Evolutionary conservation across 2,113 vertebrate genomes (phyloP), one percentile per base, ranked within the genome.

Genomic region (Sterrhoptilus dennistouni): DNA sequence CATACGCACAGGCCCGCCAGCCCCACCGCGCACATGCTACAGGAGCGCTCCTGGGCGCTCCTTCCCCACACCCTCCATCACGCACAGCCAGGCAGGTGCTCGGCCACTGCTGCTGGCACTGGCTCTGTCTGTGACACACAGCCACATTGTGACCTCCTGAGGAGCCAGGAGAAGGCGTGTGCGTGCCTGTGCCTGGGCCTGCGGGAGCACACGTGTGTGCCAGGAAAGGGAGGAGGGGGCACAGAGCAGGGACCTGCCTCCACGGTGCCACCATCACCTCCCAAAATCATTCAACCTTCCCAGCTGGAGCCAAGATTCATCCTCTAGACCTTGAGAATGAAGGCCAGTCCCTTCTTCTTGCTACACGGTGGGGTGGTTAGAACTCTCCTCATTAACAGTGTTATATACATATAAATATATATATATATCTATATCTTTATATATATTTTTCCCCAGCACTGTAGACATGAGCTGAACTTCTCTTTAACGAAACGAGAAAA

Each of bases 331-430:
- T 89, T 96, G 89, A 89, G 95, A 96, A 97, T 14, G 88, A 96
- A 95, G 91, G 93, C 90, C 95, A 97, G 85, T 96, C 91, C 96
- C 87, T 97, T 95, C 95, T 96, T 96, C 92, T 96, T 97, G 96
- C 96, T 97, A 96, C 95, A 79, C 14, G 12, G 96, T 97, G 97
- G 94, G 97, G 94, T 97, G 97, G 97, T 98, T 98, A 98, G 97
- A 98, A 96, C 95, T 98, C 97, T 98, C 86, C 98, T 97, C 97
- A 98, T 98, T 98, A 98, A 98, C 97, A 98, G 97, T 98, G 98
- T 98, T 98, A 98, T 98, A 98, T 98, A 98, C 97, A 97, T 98
- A 98, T 98, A 98, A 97, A 98, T 98, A 98, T 98, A 98, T 97
- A 98, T 97, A 98, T 97, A 98, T 98, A 97, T 97, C 96, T 96